These are phyloP conservation scores for Caenorhabditis sp. DNA, from an alignment of 2,888 invertebrate genomes.

Conservation along the genomic window DNA sequence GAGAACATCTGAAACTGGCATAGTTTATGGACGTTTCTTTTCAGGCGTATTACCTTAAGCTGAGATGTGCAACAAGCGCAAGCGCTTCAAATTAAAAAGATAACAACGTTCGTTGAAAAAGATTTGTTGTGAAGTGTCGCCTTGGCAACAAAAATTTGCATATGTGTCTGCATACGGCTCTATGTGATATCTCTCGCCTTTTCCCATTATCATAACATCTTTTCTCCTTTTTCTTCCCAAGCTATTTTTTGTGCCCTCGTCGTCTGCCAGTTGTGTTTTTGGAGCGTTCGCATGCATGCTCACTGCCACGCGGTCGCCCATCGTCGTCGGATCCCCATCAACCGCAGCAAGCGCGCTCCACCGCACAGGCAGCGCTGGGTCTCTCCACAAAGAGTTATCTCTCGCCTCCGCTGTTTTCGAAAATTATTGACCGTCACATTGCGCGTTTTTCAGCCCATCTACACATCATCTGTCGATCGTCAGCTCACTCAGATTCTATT, in stretches of 20 bases:
- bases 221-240: background rate
- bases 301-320: background rate
- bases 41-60: too few relatives aligned
- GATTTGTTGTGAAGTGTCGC: background rate
- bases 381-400: background rate
- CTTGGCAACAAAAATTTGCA: background rate
- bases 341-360: slow-evolving; percentile 20
- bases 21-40: too few relatives aligned
- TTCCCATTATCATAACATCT: background rate
- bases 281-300: too few relatives aligned
- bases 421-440: background rate
- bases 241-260: background rate
- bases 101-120: too few relatives aligned
- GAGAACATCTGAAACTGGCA: too few relatives aligned
- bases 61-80: too few relatives aligned
- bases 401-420: slow-evolving; percentile 5
- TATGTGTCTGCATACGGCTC: too few relatives aligned
- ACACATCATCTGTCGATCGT: background rate
- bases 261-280: background rate
- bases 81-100: too few relatives aligned
- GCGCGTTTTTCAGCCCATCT: background rate
- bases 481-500: background rate
- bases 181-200: background rate
- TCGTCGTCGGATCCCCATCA: too few relatives aligned
- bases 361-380: background rate